Conservation (phyloP, 2,888 invertebrate species). For the Drosophila gaucha region DNA sequence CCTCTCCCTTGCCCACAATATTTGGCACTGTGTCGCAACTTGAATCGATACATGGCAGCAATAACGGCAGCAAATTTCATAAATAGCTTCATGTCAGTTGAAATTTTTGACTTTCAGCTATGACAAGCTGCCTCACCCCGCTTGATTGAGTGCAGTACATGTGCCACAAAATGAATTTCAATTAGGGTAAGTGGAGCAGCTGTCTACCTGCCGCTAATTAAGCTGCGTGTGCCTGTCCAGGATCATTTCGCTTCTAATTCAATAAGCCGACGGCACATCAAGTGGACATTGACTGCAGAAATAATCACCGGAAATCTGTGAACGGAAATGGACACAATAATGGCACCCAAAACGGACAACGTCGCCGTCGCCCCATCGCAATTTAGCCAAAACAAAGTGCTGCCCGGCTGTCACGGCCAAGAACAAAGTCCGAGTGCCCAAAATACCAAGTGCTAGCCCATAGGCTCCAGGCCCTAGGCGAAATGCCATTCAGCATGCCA, state of each 20-base stretch:
- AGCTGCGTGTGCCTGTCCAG: constrained; percentile 68
- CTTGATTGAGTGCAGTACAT: constrained; percentile 33
- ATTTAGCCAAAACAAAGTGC: constrained; percentile 68
- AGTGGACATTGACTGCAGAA: constrained; percentile 54
- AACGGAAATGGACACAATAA: constrained; percentile 77
- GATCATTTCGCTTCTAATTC: constrained; percentile 69
- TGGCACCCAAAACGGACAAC: constrained; percentile 69
- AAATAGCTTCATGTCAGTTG: constrained; percentile 66
- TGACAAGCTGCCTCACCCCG: constrained; percentile 22
- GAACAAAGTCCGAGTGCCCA: constrained; percentile 13
- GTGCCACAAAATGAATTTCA: constrained; percentile 63
- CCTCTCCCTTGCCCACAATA: constrained; percentile 20
- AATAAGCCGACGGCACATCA: constrained; percentile 52
- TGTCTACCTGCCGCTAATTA: constrained; percentile 53
- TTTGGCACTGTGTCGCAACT: constrained; percentile 72
- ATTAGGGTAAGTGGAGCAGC: constrained; percentile 69
- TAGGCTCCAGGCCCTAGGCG: constrained; percentile 6
- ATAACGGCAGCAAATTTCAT: constrained; percentile 46
- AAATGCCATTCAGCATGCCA: constrained; percentile 69
- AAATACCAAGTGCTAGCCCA: constrained; percentile 9
- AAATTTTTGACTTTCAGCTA: constrained; percentile 58
- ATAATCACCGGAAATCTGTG: constrained; percentile 79
- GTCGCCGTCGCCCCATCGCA: constrained; percentile 42
- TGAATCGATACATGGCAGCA: constrained; percentile 64
- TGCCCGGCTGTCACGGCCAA: constrained; percentile 14